These are phyloP conservation scores for Campopleginae sp. DNA, from an alignment of 2,888 invertebrate species.

Conservation along the genomic window DNA sequence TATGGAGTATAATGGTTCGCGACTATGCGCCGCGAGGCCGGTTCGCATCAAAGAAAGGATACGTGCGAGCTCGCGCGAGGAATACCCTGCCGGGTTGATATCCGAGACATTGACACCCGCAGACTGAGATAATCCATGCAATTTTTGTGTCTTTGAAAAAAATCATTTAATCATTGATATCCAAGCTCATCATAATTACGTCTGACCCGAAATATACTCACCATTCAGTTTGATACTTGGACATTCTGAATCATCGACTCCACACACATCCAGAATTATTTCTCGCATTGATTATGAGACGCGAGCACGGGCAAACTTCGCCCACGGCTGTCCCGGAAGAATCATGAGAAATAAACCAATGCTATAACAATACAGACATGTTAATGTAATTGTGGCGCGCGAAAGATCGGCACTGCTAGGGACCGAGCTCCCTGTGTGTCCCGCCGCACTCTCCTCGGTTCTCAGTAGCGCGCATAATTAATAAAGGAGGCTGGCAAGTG, in stretches of 20 bases:
- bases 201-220: not conserved
- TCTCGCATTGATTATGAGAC: constrained; percentile 8
- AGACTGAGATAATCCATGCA: not conserved
- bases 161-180: not conserved
- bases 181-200: not conserved
- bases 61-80: constrained; percentile 72
- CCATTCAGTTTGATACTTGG: not conserved
- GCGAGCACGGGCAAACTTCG: constrained; percentile 32
- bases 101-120: constrained; percentile 13
- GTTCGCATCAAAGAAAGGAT: constrained; percentile 80
- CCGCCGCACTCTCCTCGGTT: not conserved
- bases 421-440: not conserved
- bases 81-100: constrained; percentile 47
- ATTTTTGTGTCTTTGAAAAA: not conserved
- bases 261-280: constrained; percentile 34
- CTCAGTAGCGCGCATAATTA: constrained; percentile 57
- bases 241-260: constrained; percentile 56
- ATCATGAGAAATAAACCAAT: constrained; percentile 54
- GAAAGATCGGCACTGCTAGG: constrained; percentile 25
- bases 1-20: constrained; percentile 81
- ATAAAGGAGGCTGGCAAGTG: constrained; percentile 73
- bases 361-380: constrained; percentile 9
- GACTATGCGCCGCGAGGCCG: constrained; percentile 78
- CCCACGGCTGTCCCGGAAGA: constrained; percentile 62
- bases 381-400: constrained; percentile 42